Evolutionary conservation across 2,888 invertebrate genomes (phyloP), one percentile per base, ranked within the genome.

Genomic region (Cataglyphis albicans): DNA sequence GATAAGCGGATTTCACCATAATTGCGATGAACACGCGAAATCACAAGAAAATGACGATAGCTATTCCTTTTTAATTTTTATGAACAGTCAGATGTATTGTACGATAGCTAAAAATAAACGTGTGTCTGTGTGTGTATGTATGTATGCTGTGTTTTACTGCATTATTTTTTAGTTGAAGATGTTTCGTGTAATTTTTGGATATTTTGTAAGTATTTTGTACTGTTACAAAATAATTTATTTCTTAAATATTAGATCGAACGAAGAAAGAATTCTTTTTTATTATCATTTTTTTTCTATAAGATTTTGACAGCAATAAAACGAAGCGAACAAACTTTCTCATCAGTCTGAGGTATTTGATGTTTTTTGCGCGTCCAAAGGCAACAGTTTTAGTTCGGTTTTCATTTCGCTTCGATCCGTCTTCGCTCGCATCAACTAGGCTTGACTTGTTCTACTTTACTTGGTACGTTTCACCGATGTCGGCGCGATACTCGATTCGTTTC

Each of bases 401-500:
- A 68, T 48, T 70, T 41, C 7, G 29, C 35, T 44, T 48, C 21
- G 32, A 44, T 35, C 7, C 38, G 72, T 57, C 18, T 35, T 44
- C 29, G 15, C 64, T 18, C 57, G 25, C 32, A 21, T 21, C 59
- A 35, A 21, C 18, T 44, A 72, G 25, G 32, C n/a, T 80, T 48
- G 44, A 80, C 73, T 80, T 35, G 59, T 72, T 80, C 59, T 44
- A 80, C 73, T 80, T 70, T 10, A 55, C 41, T 48, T 63, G 4
- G 48, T 21, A 41, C 67, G n/a, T 67, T 70, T 59, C 44, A 18
- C 25, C 57, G 72, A 44, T 68, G 78, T 70, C 72, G 44, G 59
- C 21, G 59, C 78, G 59, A 76, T 76, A 68, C 76, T 67, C 73
- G 72, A 72, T 68, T 44, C 44, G 73, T 59, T 80, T 32, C 72